Evolutionary conservation across 2,888 invertebrate genomes (phyloP).

Genomic region (Drosophila robusta): DNA sequence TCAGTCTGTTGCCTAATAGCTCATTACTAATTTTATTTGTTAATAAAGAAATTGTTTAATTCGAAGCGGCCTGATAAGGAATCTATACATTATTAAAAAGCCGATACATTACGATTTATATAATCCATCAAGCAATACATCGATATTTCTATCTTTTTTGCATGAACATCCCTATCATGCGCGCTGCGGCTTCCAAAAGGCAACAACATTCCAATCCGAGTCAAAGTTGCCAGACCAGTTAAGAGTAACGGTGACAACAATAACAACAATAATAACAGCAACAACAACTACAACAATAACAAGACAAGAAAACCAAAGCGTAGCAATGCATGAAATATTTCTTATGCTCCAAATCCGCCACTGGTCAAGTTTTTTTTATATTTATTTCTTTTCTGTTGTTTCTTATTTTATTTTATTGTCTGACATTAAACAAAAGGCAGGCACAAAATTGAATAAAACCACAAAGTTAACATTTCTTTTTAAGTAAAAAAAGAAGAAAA

Average conservation of each 20-base stretch:
- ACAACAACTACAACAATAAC: conserved; percentile 36
- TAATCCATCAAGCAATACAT: neutral
- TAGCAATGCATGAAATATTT: conserved; percentile 73
- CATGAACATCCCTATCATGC: neutral
- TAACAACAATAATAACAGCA: conserved; percentile 25
- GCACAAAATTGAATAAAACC: conserved; percentile 15
- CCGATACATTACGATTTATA: neutral
- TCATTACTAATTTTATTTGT: too few species aligned
- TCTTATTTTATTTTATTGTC: conserved; percentile 30
- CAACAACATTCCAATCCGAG: conserved; percentile 71
- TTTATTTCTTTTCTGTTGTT: conserved; percentile 13
- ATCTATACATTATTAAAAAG: too few species aligned
- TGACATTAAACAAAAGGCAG: conserved; percentile 14
- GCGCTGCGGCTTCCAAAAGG: conserved; percentile 56
- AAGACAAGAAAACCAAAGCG: conserved; percentile 39
- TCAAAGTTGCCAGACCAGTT: conserved; percentile 78
- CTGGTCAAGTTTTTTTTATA: conserved; percentile 47
- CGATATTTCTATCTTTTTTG: neutral
- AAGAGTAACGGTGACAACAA: conserved; percentile 50
- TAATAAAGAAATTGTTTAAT: too few species aligned
- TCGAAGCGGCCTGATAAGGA: neutral
- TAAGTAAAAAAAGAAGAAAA: neutral
- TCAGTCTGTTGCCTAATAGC: too few species aligned
- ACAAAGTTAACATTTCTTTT: conserved; percentile 4
- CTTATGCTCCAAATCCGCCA: conserved; percentile 73